These are phyloP conservation scores for Orius laevigatus DNA, from an alignment of 1,140 invertebrate species.

Conservation along the genomic window DNA sequence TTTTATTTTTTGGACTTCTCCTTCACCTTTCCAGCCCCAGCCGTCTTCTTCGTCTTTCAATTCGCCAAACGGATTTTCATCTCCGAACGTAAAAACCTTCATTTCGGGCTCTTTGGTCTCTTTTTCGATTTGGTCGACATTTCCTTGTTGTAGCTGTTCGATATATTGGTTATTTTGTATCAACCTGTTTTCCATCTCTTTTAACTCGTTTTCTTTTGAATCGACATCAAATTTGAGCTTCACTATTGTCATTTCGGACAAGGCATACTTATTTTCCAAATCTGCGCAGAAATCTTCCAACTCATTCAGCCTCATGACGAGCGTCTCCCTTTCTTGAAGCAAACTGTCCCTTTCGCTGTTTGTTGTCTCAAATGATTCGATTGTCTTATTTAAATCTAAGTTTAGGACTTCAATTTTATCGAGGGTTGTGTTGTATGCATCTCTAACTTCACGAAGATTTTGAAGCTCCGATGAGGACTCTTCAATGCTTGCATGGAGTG, in stretches of 20 bases:
- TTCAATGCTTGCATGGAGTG: conserved; percentile 26
- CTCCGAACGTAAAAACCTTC: background rate
- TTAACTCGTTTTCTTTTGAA: no score
- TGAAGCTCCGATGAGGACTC: conserved; percentile 26
- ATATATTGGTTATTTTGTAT: background rate
- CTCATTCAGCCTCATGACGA: conserved; percentile 21
- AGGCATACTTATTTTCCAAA: conserved; percentile 14
- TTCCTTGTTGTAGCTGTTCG: background rate
- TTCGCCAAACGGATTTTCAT: conserved; percentile 3
- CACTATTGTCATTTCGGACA: background rate
- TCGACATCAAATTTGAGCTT: no score
- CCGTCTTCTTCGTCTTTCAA: conserved; percentile 31
- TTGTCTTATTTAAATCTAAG: conserved; percentile 14
- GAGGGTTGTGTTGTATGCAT: conserved; percentile 15
- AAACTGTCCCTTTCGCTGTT: conserved; percentile 13
- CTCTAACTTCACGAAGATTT: conserved; percentile 10
- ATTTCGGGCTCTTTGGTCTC: conserved; percentile 8
- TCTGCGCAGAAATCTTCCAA: conserved; percentile 13
- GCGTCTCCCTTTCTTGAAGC: conserved; percentile 10
- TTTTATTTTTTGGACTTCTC: conserved; percentile 9
- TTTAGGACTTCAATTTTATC: conserved; percentile 16
- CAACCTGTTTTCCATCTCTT: background rate
- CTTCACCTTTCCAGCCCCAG: conserved; percentile 38
- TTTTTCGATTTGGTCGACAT: background rate
- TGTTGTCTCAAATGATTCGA: conserved; percentile 9